Evolutionary conservation across 2,113 vertebrate genomes (phyloP), one percentile per base, ranked within the genome.

Genomic region (Collichthys lucidus): DNA sequence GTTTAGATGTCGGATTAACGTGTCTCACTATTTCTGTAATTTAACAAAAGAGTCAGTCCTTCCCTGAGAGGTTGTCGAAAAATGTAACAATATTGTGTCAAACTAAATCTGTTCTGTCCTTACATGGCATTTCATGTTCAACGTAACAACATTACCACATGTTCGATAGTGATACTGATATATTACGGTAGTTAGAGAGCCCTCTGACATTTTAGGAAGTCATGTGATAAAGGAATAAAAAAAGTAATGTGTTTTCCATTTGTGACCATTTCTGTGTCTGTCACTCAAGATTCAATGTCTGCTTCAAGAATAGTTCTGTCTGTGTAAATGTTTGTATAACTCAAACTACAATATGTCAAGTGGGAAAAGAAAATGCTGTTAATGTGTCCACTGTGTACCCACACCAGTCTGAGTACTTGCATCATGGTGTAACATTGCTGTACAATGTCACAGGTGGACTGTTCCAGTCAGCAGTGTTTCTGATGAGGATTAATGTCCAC

Each of bases 401-500:
- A 60, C 53, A 0, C 11, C 0, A 6, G 26, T 50, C 29, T 42
- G 29, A n/a, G 20, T 64, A 26, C 24, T 65, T 64, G 68, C 71
- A 26, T 26, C 26, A 26, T 62, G 4, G 3, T 3, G 14, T 68
- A 12, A 24, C 0, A 11, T 44, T 62, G 52, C 14, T 46, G 15
- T 29, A 40, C 72, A 44, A 50, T 74, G 46, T 20, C 44, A 1
- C 62, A 46, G 63, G 2, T 50, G 46, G n/a, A 57, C 46, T 10
- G 26, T 53, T 70, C 16, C 35, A 50, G 53, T 82, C 56, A 57
- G 71, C 70, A 73, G 60, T 53, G 55, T 71, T 63, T 75, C 63
- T 76, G 67, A 79, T 77, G 22, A 64, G 50, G 42, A 78, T 60
- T 35, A 20, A 78, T 77, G n/a, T 35, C 52, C 19, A n/a, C 42